Conservation (phyloP, 2,797 vertebrate species). For the Sternarchorhynchus goeldii region DNA sequence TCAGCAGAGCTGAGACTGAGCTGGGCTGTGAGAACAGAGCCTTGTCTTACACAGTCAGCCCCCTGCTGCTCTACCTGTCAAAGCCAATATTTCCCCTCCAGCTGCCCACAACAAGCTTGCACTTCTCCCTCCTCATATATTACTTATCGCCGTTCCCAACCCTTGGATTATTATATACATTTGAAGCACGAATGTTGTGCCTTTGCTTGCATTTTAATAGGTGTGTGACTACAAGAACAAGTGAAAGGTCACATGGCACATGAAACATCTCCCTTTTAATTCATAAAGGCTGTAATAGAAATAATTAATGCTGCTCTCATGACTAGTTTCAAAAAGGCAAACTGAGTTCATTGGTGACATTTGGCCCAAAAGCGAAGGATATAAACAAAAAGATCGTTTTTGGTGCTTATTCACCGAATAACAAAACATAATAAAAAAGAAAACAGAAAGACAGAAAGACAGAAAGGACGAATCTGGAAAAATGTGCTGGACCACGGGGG, state of each 20-base stretch:
- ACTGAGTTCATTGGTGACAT: not conserved
- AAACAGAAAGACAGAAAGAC: not conserved
- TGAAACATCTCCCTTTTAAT: not conserved
- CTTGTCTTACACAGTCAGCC: slow-evolving; percentile 49
- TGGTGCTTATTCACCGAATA: slow-evolving; percentile 11
- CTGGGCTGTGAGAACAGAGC: slow-evolving; percentile 58
- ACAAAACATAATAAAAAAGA: slow-evolving; percentile 29
- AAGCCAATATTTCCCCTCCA: slow-evolving; percentile 65
- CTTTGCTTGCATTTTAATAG: not conserved
- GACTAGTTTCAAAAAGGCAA: not conserved
- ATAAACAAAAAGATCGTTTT: not conserved
- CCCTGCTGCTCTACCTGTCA: slow-evolving; percentile 65
- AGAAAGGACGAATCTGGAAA: slow-evolving; percentile 6
- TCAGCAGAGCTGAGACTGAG: slow-evolving; percentile 61
- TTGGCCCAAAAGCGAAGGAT: not conserved
- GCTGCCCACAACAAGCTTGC: slow-evolving; percentile 57
- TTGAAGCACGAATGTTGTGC: slow-evolving; percentile 1
- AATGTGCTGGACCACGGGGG: slow-evolving; percentile 9
- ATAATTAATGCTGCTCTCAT: not conserved
- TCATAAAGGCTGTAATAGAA: not conserved
- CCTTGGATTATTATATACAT: slow-evolving; percentile 19
- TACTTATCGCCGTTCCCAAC: slow-evolving; percentile 38
- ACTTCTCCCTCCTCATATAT: slow-evolving; percentile 53
- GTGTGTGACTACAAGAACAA: not conserved
- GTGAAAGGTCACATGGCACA: not conserved